A percentile compares a stretch with the other conserved stretches of the same genome.
phyloP scores from a whole-genome alignment of 2,113 vertebrate species.

The Maccullochella peelii region DNA sequence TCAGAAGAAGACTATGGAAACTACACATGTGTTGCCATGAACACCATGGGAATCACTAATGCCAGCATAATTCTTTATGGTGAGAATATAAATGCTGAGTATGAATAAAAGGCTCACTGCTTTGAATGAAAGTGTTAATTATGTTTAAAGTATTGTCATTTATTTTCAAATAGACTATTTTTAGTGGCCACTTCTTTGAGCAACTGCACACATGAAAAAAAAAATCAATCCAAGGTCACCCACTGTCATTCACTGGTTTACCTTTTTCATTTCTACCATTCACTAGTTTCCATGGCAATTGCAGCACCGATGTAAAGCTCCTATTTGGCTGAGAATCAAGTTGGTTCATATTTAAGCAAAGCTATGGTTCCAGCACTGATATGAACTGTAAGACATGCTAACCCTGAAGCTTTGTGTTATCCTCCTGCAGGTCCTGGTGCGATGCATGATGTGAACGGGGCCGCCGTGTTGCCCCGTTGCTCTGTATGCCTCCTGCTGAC shows the following conservation, averaged over 20 bases:
- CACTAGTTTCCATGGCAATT: constrained; percentile 53
- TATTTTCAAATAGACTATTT: background rate
- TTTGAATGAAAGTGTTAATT: background rate
- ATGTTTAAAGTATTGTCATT: background rate
- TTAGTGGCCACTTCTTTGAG: background rate
- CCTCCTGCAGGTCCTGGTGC: constrained; percentile 89
- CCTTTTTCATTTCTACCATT: constrained; percentile 13
- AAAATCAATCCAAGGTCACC: background rate
- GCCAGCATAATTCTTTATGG: constrained; percentile 97
- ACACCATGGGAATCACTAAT: constrained; percentile 94
- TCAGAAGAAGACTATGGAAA: constrained; percentile 99
- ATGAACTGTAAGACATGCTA: background rate
- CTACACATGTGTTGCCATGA: constrained; percentile 96
- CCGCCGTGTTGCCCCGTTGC: constrained; percentile 80
- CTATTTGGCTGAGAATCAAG: background rate
- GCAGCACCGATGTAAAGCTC: background rate
- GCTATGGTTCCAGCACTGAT: background rate
- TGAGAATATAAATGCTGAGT: constrained; percentile 67
- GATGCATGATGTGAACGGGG: constrained; percentile 90
- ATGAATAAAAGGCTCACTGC: too few species aligned
- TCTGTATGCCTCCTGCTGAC: constrained; percentile 88
- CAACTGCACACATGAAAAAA: background rate
- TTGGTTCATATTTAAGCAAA: too few species aligned
- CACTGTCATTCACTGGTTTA: background rate
- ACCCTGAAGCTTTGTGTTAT: background rate